These are phyloP conservation scores for Parauchenoglanis ngamensis DNA, from an alignment of 2,797 vertebrate species.

Conservation along the genomic window DNA sequence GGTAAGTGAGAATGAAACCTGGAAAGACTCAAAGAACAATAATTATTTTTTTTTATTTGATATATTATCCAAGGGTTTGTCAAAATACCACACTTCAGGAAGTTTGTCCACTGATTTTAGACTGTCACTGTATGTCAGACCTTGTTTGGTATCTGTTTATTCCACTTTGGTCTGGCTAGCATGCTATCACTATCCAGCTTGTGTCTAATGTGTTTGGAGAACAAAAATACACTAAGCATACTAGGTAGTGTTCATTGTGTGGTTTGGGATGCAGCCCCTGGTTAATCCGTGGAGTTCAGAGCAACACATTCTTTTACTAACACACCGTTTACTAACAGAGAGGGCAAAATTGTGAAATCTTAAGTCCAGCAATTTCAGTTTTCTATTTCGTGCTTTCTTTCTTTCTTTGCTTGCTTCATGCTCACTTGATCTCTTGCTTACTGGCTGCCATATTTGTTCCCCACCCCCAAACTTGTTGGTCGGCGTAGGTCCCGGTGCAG, in stretches of 20 bases:
- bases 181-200: too few relatives aligned
- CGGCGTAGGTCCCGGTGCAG: neutral
- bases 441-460: neutral
- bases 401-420: too few relatives aligned
- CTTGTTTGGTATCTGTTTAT: too few relatives aligned
- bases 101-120: neutral
- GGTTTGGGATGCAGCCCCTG: too few relatives aligned
- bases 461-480: too few relatives aligned
- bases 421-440: too few relatives aligned
- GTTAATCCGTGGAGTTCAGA: neutral
- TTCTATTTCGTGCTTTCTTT: too few relatives aligned
- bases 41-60: neutral
- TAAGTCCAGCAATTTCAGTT: too few relatives aligned
- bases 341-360: neutral
- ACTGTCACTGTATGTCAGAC: neutral
- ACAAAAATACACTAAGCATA: neutral
- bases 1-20: neutral
- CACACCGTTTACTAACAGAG: neutral
- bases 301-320: neutral
- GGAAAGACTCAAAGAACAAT: neutral
- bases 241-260: neutral
- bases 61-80: neutral
- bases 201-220: too few relatives aligned
- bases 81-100: neutral
- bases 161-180: too few relatives aligned